Base-by-base conservation (phyloP, 2,113 vertebrate genomes). In the Capreolus pygargus region DNA sequence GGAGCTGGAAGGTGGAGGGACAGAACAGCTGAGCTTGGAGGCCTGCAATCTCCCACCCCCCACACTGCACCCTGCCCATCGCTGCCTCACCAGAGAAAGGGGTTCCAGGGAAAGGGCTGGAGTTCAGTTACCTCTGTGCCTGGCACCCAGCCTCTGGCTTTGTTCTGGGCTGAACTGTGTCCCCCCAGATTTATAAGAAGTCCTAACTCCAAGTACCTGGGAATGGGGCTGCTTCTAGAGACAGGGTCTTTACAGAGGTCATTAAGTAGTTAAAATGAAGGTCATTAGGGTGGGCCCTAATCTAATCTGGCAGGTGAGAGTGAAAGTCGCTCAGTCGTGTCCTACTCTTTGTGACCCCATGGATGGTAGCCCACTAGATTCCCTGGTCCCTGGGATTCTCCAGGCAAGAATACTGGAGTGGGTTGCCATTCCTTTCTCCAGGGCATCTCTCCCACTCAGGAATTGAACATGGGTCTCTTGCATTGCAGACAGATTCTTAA, bases 1-100 rank as follows among this genome's bases (percentile, higher is more conserved):
- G 0, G 99, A 99, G 97, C 99, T 99, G 15, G 0, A 82, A 82
- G 47, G 76, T 95, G 23, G 1, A 45, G 57, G 87, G 54, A 87
- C 55, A 78, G 14, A 30, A 33, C 7, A 14, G 47, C 39, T 87
- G 70, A 95, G 4, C 0, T 0, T 2, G 27, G 10, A 4, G n/a
- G 2, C 45, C 54, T 27, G 27, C 36, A 10, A 2, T 3, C 52
- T 21, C 2, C 52, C 30, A 6, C 23, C 19, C 19, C 19, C 28
- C 17, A 15, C 5, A 23, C 11, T 0, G 9, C 0, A 0, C 5
- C 45, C 79, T 39, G 2, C 13, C 36, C 4, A 25, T 13, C 14
- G 5, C 11, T 1, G 16, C n/a, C n/a, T 43, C 82, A 14, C n/a
- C 82, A 33, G 47, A n/a, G 30, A 45, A 0, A 0, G 0, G 92